Percentiles rank a stretch among this genome's conserved stretches.
Evolutionary conservation across 2,797 vertebrate genomes (phyloP).

Genomic region (Tenualosa thibaudeaui): DNA sequence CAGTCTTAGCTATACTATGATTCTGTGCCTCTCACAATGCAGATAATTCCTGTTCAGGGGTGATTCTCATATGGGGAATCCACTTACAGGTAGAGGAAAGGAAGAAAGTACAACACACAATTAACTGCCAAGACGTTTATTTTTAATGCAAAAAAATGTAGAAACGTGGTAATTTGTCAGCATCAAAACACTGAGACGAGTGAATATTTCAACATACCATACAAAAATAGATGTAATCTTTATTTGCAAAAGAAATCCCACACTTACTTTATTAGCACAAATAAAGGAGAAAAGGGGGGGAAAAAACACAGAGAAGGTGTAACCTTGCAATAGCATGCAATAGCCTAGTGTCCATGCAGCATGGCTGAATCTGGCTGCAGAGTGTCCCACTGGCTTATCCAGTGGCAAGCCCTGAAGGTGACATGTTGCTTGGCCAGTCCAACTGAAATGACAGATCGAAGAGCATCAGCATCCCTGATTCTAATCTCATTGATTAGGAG

Average conservation of each 20-base stretch:
- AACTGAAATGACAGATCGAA: background rate
- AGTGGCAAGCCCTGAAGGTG: background rate
- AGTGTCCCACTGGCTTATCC: background rate
- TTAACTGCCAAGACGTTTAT: conserved; percentile 9
- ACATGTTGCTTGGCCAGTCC: background rate
- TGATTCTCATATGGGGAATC: background rate
- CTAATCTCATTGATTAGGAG: background rate
- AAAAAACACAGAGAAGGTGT: background rate
- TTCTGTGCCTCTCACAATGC: conserved; percentile 22
- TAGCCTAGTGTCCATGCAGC: conserved; percentile 32
- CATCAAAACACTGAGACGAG: conserved; percentile 42
- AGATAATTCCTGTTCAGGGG: background rate
- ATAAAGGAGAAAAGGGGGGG: background rate
- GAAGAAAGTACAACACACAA: background rate
- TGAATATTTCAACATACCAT: conserved; percentile 45
- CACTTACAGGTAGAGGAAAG: background rate
- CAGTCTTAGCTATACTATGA: too few species aligned
- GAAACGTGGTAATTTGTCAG: background rate
- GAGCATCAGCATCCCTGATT: background rate
- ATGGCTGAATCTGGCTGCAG: conserved; percentile 9
- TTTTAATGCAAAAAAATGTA: conserved; percentile 24
- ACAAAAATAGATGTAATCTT: conserved; percentile 51
- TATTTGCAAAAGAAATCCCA: conserved; percentile 38
- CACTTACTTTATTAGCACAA: background rate
- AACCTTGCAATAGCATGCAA: conserved; percentile 27